Evolutionary conservation across 2,888 invertebrate species (phyloP), one percentile per base, ranked within the genome.

Genomic region (Erynnis tages): DNA sequence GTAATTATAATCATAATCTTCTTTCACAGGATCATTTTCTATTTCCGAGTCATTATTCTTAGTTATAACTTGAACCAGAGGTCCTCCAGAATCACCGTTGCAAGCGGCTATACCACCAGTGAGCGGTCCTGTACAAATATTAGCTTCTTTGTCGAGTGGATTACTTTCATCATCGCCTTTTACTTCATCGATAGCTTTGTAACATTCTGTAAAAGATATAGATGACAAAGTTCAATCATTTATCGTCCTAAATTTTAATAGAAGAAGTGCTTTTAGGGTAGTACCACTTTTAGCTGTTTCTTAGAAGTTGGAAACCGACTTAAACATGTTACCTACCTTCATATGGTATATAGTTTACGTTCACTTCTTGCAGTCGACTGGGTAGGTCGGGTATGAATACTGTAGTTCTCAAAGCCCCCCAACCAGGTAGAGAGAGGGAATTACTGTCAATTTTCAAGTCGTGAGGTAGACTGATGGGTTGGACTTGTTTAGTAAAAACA

Each of bases 11-110:
- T 60, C 61, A 43, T 56, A 55, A 11, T 61, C 55, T 17, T 61
- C 53, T 11, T 17, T 27, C 3, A 25, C 16, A 16, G 44, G 38
- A n/a, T 57, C 43, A 40, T 46, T 35, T 47, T 52, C 52, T 37
- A 54, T 40, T 3, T 47, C 41, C 17, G 46, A 38, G 0, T 46
- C 23, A 44, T 44, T 43, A 30, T 45, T 41, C 54, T 58, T 63
- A 1, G 65, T 56, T 2, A 69, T 40, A 23, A 67, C 75, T 59
- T 73, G 74, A 13, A 90, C 74, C 7, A 91, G 67, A 0, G 91
- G 91, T 6, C 91, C 91, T 1, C 91, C 91, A 5, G 91, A 91
- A 57, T 92, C 92, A 8, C 91, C 91, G 37, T 69, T 80, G 62
- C 91, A 91, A 7, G 90, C 91, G n/a, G 90, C 83, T 8, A 84